Evolutionary conservation across 2,888 invertebrate genomes (phyloP), one percentile per base, ranked within the genome.

Genomic region (Lycaena phlaeas): DNA sequence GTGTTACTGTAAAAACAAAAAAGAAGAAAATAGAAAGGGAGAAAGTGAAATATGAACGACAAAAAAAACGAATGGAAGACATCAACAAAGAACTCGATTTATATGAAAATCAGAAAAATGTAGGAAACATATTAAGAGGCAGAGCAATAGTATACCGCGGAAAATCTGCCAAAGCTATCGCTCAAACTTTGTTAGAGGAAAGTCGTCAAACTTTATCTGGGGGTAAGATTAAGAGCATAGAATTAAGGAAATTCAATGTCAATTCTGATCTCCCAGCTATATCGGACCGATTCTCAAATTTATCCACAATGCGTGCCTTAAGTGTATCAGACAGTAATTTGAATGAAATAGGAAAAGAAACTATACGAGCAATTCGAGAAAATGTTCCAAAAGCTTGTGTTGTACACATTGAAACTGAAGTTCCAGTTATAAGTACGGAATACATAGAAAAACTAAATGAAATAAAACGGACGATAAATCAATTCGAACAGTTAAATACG

Each of bases 151-250:
- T 87, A 67, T 87, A 92, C 34, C 87, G 90, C 56, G 92, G 92
- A 37, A 92, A 90, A 82, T 92, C 93, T 2, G 92, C 92, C 4
- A 89, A 86, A 59, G 89, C 89, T 31, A 94, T 94, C 45, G 90
- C 89, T 50, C 86, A 87, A 46, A 87, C 88, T 9, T 71, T 92
- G 28, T 67, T 91, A 29, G 84, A 87, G 27, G 88, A 90, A 53
- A 89, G 85, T 25, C 63, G 85, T 40, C 78, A 71, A 49, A 88
- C 88, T 60, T 81, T 90, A 26, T 75, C 79, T 1, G 74, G 70
- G 40, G 64, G 62, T 4, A 74, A 64, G 68, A 69, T 54, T 4
- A 60, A 61, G 10, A 64, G 56, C 49, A 54, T 64, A 50, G 85
- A 49, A 4, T 10, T 42, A 4, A 43, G 47, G 29, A 38, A 36